Evolutionary conservation across 2,888 invertebrate genomes (phyloP), one percentile per base, ranked within the genome.

Genomic region (Hirudinaria manillensis): DNA sequence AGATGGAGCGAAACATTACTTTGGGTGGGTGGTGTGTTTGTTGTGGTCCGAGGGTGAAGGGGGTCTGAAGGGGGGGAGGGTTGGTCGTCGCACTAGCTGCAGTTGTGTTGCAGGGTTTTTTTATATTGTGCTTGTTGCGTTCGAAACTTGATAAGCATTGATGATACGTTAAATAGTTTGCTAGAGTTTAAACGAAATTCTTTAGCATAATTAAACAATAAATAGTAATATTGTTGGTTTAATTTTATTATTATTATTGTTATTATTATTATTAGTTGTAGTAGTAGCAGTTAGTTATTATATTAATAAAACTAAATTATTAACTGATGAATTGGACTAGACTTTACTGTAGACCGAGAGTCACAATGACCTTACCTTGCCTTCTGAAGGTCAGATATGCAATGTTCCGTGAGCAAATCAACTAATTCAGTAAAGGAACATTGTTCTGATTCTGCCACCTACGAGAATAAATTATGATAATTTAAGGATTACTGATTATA

Each of bases 361-460:
- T n/a, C n/a, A n/a, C n/a, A n/a, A n/a, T n/a, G n/a, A n/a, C n/a
- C n/a, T n/a, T 78, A 84, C 84, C 84, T 82, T 74, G 83, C 85
- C 79, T 85, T 85, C 75, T 85, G 84, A 34, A 85, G 78, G 66
- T 85, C 85, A 24, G 82, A 81, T n/a, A 83, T 76, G 34, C 84
- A 81, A 72, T 82, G 81, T 67, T 81, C 82, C 3, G 84, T 85
- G 38, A 85, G 80, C 74, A 84, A 82, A n/a, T 82, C 79, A 13
- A 85, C 83, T 55, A 85, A 80, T 38, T 85, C 85, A 16, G 85
- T 85, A 78, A 83, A 85, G 4, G 84, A 83, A 70, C 81, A 78
- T 76, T 85, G 85, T 38, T 85, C 85, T 72, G 81, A 81, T 77
- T 84, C 83, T 3, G 85, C 85, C 24, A 85, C 83, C 84, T 84